phyloP scores from a whole-genome alignment of 2,113 vertebrate genomes.

The Microtus pennsylvanicus region DNA sequence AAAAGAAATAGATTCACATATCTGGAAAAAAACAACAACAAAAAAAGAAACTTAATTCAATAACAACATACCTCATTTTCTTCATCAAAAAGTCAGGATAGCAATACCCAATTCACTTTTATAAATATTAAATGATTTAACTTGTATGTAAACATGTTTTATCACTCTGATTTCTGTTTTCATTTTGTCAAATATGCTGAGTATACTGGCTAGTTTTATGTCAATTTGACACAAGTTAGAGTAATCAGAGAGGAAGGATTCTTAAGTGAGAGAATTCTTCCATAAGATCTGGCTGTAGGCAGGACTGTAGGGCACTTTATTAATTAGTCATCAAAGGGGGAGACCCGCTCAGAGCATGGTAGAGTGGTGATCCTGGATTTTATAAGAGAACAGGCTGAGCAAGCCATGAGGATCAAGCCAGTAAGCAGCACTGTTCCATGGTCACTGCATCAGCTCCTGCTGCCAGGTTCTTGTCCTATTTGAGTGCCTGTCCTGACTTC shows the following conservation, averaged over 20 bases:
- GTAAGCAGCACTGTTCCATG: background rate
- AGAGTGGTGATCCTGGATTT: background rate
- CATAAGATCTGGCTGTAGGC: background rate
- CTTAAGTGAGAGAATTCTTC: background rate
- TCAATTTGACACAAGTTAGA: background rate
- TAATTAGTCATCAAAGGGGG: background rate
- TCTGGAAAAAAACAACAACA: too few species aligned
- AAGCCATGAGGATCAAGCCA: background rate
- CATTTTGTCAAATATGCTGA: background rate
- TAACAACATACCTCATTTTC: constrained; percentile 14
- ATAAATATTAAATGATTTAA: constrained; percentile 43
- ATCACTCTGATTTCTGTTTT: background rate
- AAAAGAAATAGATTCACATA: too few species aligned
- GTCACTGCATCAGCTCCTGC: background rate
- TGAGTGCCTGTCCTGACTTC: background rate
- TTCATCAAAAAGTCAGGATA: constrained; percentile 20
- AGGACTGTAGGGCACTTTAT: background rate
- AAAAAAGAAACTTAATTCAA: constrained; percentile 40
- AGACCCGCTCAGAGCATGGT: too few species aligned
- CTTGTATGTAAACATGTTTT: constrained; percentile 19
- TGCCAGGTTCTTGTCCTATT: background rate
- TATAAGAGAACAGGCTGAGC: background rate
- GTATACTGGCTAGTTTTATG: background rate
- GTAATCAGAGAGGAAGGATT: background rate
- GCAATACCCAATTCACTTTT: constrained; percentile 17